Conservation (phyloP, 2,888 invertebrate species). For the Andrena chrysosceles region DNA sequence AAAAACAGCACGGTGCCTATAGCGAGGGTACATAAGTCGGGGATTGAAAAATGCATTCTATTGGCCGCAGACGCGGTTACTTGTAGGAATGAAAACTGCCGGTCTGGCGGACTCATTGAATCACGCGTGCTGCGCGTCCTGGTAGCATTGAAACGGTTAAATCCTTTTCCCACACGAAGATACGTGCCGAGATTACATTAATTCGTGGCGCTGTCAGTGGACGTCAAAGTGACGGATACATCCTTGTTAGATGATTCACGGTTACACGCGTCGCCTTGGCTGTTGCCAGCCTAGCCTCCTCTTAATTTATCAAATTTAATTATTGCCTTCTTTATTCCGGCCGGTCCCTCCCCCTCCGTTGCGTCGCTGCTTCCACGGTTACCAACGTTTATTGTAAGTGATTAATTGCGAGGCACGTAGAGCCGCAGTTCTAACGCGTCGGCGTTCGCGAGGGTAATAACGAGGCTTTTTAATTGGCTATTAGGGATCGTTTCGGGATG, state of each 20-base stretch:
- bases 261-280: not conserved
- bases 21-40: not conserved
- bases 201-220: conserved; percentile 22
- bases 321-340: not conserved
- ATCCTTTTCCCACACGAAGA: conserved; percentile 40
- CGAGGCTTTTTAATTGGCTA: conserved; percentile 19
- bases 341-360: not conserved
- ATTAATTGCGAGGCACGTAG: conserved; percentile 8
- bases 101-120: conserved; percentile 33
- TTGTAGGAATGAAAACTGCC: not conserved
- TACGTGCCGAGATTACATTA: conserved; percentile 32
- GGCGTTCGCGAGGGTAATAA: not conserved
- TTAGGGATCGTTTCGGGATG: not conserved
- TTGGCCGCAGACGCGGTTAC: conserved; percentile 12
- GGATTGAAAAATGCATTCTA: conserved; percentile 24
- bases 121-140: conserved; percentile 22
- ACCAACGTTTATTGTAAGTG: not conserved
- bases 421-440: not conserved
- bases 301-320: conserved; percentile 37
- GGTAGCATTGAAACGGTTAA: conserved; percentile 45
- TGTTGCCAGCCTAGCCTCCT: not conserved
- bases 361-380: conserved; percentile 1
- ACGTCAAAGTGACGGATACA: conserved; percentile 25
- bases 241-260: conserved; percentile 40
- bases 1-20: not conserved